Evolutionary conservation across 37 sponge, comb jelly and placozoan genomes (phyloP), one percentile per base, ranked within the genome.

Genomic region (Theonella swinhoei): DNA sequence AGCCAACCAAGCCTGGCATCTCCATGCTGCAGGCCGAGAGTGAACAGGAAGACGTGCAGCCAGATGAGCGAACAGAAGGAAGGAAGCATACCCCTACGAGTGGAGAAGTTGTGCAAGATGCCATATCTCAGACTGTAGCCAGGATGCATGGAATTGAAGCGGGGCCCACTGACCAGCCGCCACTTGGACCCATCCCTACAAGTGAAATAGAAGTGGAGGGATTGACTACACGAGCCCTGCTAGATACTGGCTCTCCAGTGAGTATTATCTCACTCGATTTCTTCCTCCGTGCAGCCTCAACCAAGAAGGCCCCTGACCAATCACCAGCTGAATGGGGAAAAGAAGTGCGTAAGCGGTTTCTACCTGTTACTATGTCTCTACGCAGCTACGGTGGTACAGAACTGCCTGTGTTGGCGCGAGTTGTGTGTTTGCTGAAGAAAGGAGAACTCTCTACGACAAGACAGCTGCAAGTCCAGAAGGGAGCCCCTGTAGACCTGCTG

Each of bases 401-500:
- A 14, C 39, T 32, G 4, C 79, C 64, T 37, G 9, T 76, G 39
- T 7, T 32, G 41, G 41, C 47, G 22, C 9, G 8, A 0, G 30
- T 79, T 2, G 38, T 9, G 22, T 17, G 60, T 0, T 14, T 23
- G 22, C 23, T 83, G 38, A 42, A 68, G 2, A 37, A 36, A 30
- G 68, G 70, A 2, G 32, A 61, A 0, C 58, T 39, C 26, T 1
- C 4, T 29, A 43, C 62, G 47, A 30, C 30, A 19, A 37, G 73
- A 3, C 63, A 17, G 25, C 59, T 83, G 11, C 20, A n/a, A 38
- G 79, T 79, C 26, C 79, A 79, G 36, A 40, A 66, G 79, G 42
- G 65, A 24, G 79, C 68, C 39, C 79, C 79, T 5, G 67, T 79
- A 8, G 79, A 79, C 68, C 24, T 39, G 26, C 42, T 79, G 68